Evolutionary conservation across 2,113 vertebrate species (phyloP).

Genomic region (Ammodramus savannarum): DNA sequence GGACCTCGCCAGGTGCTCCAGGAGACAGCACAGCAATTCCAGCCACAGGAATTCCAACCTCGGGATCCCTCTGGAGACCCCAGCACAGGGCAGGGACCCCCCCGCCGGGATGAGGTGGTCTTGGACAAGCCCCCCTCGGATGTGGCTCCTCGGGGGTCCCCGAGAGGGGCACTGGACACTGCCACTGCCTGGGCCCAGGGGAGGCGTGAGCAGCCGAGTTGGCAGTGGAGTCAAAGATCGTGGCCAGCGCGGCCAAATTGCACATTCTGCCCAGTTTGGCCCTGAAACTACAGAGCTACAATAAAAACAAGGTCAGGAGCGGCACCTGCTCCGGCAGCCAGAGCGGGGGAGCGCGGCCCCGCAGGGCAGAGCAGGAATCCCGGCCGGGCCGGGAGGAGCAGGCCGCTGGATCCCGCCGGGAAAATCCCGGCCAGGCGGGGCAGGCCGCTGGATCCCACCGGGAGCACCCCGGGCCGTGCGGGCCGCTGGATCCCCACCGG

Average conservation of each 20-base stretch:
- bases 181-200: background rate
- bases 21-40: background rate
- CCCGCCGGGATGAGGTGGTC: background rate
- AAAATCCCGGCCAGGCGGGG: background rate
- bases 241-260: slow-evolving; percentile 44
- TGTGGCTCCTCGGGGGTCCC: background rate
- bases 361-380: background rate
- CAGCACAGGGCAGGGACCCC: background rate
- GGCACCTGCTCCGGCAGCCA: slow-evolving; percentile 34
- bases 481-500: background rate
- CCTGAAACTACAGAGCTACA: slow-evolving; percentile 66
- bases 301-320: slow-evolving; percentile 49
- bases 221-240: slow-evolving; percentile 57
- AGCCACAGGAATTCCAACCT: background rate
- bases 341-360: background rate
- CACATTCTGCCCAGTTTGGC: slow-evolving; percentile 62
- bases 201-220: slow-evolving; percentile 22
- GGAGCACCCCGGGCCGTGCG: background rate
- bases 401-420: background rate
- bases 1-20: slow-evolving; percentile 5
- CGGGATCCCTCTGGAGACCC: background rate
- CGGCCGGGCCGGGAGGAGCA: background rate
- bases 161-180: slow-evolving; percentile 10
- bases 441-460: no score
- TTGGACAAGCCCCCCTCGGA: background rate